Percentiles rank a stretch among this genome's conserved stretches.
Conservation (phyloP, 2,113 vertebrate genomes). For the Grus americana region DNA sequence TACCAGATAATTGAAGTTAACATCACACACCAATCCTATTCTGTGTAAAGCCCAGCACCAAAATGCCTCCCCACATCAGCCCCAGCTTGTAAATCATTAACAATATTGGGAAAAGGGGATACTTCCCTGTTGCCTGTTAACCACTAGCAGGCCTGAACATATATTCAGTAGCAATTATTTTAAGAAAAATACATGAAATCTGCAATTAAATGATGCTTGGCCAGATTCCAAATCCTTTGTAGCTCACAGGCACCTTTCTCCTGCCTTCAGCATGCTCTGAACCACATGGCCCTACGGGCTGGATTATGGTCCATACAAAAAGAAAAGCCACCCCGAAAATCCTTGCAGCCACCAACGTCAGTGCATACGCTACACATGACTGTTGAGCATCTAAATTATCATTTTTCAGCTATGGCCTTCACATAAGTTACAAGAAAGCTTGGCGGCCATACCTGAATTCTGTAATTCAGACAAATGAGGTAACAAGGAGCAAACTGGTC, state of each 20-base stretch:
- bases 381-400: not conserved
- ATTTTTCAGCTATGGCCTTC: not conserved
- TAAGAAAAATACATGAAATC: not conserved
- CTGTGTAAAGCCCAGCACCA: not conserved
- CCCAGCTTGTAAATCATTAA: not conserved
- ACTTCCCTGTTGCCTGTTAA: not conserved
- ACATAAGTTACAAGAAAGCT: fast-evolving
- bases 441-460: not conserved
- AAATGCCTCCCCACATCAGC: not conserved
- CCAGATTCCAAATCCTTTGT: not conserved
- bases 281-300: fast-evolving
- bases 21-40: not conserved
- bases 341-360: not conserved
- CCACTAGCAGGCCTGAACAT: not conserved
- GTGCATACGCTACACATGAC: not conserved
- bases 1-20: not conserved
- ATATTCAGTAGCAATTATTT: not conserved
- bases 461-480: not conserved
- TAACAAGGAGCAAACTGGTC: not conserved
- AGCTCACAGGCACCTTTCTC: not conserved
- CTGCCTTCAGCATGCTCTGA: not conserved
- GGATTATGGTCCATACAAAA: not conserved
- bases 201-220: not conserved
- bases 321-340: not conserved
- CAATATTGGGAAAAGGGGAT: not conserved